Conservation (phyloP, 2,888 invertebrate genomes). For the Lycaena phlaeas region DNA sequence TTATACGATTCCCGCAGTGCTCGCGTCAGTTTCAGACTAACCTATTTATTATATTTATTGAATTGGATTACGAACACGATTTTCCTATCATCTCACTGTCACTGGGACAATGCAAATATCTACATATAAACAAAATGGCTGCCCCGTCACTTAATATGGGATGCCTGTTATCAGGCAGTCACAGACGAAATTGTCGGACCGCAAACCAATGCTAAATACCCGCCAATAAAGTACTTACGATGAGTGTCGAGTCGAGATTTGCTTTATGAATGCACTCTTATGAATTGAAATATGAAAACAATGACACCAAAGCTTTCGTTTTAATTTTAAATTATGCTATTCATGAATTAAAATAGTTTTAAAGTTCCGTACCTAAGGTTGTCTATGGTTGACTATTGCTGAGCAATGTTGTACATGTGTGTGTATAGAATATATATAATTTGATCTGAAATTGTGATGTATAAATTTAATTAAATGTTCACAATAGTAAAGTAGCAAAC, state of each 20-base stretch:
- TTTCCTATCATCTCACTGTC: conserved; percentile 26
- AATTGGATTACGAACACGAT: conserved; percentile 17
- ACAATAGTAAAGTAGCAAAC: no score
- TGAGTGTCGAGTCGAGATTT: conserved; percentile 53
- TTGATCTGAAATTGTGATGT: no score
- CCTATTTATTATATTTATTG: background rate
- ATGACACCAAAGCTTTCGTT: no score
- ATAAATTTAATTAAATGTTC: no score
- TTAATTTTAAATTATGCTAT: no score
- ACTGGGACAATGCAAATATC: conserved; percentile 22
- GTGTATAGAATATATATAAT: no score
- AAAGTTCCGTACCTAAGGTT: no score
- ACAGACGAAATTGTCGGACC: conserved; percentile 44
- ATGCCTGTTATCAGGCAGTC: conserved; percentile 45
- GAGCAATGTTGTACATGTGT: no score
- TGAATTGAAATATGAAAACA: conserved; percentile 54
- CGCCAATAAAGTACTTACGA: conserved; percentile 49
- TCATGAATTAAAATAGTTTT: no score
- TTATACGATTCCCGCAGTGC: no score
- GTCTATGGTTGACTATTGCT: no score
- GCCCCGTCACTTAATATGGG: conserved; percentile 31
- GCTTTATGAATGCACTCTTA: conserved; percentile 44
- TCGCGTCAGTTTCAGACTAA: no score
- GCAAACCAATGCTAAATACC: conserved; percentile 50
- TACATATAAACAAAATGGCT: conserved; percentile 15